Evolutionary conservation across 2,888 invertebrate genomes (phyloP), one percentile per base, ranked within the genome.

Genomic region (Cryptocheilus praepositus): DNA sequence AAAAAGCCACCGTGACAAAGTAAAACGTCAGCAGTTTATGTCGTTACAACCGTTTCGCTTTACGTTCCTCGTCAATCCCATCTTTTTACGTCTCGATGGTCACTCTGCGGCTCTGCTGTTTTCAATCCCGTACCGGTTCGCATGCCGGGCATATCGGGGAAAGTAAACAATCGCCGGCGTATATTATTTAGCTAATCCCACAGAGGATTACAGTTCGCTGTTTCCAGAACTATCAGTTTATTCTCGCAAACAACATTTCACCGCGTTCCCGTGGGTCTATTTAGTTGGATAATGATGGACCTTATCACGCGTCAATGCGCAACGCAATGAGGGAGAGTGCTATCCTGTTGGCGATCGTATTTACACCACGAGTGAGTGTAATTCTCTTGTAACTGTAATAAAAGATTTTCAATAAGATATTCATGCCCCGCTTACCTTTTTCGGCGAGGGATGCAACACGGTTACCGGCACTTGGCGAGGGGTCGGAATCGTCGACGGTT

Each of bases 391-490:
- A 25, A 15, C 4, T 16, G 36, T 55, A 53, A 52, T 25, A 46
- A 57, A 43, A 61, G 53, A 70, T 68, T 70, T 53, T 64, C 54
- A 28, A 22, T 55, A 25, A 62, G 36, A 59, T 64, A 66, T 69
- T 72, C 62, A 59, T 63, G 65, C 56, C 15, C 69, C 55, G 51
- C 88, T 82, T 86, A 90, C 90, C 90, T 90, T 90, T 89, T 89
- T 89, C 53, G 89, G 89, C 43, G 88, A 86, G 49, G 88, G 86
- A 74, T 87, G 87, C 72, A 87, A 78, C 59, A 85, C 82, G 55
- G 85, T 85, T 64, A 88, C 83, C 73, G 88, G 86, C 68, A 86
- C 85, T 79, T 86, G 85, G 69, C 85, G 83, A 62, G 86, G 86
- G 64, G 83, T 83, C 70, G 82, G 80, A 65, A 80, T 73, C 73